phyloP scores from a whole-genome alignment of 2,888 invertebrate species.

The Eupithecia subumbrata region DNA sequence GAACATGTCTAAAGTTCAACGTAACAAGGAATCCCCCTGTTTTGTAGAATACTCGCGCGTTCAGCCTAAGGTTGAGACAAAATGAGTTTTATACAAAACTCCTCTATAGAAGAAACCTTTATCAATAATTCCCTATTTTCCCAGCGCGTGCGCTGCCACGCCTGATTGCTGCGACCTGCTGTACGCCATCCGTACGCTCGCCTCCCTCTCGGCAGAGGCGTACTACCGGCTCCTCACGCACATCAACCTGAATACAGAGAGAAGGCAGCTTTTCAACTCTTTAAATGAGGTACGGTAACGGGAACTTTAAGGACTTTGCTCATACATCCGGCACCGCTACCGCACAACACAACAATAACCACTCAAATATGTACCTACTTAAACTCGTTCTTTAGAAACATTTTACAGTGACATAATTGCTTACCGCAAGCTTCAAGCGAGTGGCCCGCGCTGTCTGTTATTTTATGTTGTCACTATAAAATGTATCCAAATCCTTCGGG shows the following conservation, averaged over 20 bases:
- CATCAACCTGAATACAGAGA: neutral
- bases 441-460: too few relatives aligned
- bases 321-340: neutral
- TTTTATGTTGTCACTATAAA: too few relatives aligned
- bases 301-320: neutral
- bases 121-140: neutral
- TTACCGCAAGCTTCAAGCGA: neutral
- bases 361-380: too few relatives aligned
- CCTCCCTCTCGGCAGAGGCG: constrained; percentile 5
- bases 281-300: neutral
- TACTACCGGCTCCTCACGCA: neutral
- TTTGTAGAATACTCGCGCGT: too few relatives aligned
- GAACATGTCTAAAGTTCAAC: too few relatives aligned
- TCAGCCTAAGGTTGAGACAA: too few relatives aligned
- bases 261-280: constrained; percentile 5
- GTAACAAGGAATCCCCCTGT: too few relatives aligned
- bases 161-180: constrained; percentile 14
- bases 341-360: too few relatives aligned
- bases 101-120: too few relatives aligned
- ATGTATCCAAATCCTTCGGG: too few relatives aligned
- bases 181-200: constrained; percentile 19
- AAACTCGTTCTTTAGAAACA: neutral
- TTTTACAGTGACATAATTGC: neutral
- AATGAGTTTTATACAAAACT: too few relatives aligned
- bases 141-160: constrained; percentile 8